These are phyloP conservation scores for Catotricha subobsoleta DNA, from an alignment of 2,888 invertebrate species.

Conservation along the genomic window DNA sequence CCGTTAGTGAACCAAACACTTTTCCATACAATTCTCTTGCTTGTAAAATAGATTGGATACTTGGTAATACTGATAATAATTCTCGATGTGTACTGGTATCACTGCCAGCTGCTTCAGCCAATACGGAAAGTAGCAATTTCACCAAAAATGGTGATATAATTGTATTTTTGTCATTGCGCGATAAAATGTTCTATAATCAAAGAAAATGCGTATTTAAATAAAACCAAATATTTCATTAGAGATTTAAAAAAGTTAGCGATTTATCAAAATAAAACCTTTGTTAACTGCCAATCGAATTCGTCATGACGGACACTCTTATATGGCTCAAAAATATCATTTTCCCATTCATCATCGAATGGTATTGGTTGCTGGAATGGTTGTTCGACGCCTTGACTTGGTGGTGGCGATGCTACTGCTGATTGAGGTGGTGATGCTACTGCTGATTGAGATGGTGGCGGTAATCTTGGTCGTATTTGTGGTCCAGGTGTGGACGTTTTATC, in stretches of 20 bases:
- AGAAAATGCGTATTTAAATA: background rate
- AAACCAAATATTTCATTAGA: background rate
- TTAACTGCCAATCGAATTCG: conserved; percentile 46
- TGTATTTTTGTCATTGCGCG: conserved; percentile 32
- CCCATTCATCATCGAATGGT: conserved; percentile 16
- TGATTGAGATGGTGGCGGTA: too few relatives aligned
- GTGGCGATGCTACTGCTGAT: too few relatives aligned
- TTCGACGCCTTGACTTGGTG: too few relatives aligned
- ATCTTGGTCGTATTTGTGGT: too few relatives aligned
- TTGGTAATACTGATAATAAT: conserved; percentile 11
- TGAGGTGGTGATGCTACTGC: too few relatives aligned
- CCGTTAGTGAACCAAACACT: conserved; percentile 16
- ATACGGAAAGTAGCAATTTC: conserved; percentile 51
- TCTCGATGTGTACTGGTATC: conserved; percentile 18
- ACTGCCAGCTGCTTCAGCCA: conserved; percentile 49
- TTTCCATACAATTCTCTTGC: conserved; percentile 23
- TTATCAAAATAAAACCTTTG: conserved; percentile 32
- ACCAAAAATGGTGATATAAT: conserved; percentile 59
- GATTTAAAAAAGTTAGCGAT: background rate
- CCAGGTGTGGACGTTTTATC: too few relatives aligned
- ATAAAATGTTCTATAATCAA: background rate
- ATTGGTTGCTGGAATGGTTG: background rate
- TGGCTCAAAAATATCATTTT: conserved; percentile 22
- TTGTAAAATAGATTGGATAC: conserved; percentile 8
- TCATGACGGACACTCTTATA: conserved; percentile 31